Percentiles rank a stretch among this genome's conserved stretches.
phyloP scores from a whole-genome alignment of 2,797 vertebrate genomes.

The Leptatherina wallacei region DNA sequence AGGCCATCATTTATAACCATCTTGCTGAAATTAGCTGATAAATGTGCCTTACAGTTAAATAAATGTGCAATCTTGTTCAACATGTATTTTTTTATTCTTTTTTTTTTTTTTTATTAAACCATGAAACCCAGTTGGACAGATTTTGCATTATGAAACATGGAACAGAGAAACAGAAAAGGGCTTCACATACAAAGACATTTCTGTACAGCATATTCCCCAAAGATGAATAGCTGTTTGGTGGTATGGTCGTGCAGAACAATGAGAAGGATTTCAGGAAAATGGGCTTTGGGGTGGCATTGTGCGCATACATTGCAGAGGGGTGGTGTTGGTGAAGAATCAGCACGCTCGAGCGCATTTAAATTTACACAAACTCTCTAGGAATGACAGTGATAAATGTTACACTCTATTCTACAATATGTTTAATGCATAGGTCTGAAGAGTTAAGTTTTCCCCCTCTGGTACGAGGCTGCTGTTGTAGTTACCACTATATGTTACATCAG shows the following conservation, averaged over 20 bases:
- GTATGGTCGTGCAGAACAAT: constrained; percentile 85
- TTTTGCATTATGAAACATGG: constrained; percentile 57
- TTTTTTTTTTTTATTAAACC: constrained; percentile 31
- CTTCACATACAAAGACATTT: constrained; percentile 82
- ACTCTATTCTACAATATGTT: constrained; percentile 99
- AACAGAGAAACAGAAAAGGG: constrained; percentile 59
- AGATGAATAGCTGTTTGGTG: constrained; percentile 84
- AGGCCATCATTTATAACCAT: constrained; percentile 45
- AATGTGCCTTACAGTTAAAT: constrained; percentile 47
- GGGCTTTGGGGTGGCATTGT: constrained; percentile 85
- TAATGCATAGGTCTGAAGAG: constrained; percentile 96
- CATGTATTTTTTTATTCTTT: constrained; percentile 54
- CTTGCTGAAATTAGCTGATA: constrained; percentile 46
- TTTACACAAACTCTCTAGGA: constrained; percentile 99
- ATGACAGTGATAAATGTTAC: constrained; percentile 99
- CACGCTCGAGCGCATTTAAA: constrained; percentile 99
- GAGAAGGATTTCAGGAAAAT: constrained; percentile 86
- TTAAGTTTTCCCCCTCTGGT: constrained; percentile 88
- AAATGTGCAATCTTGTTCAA: constrained; percentile 47
- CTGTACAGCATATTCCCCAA: constrained; percentile 84
- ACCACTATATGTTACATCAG: constrained; percentile 87
- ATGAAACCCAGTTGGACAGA: constrained; percentile 62
- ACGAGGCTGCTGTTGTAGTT: constrained; percentile 82
- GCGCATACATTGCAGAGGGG: constrained; percentile 76
- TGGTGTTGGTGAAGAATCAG: constrained; percentile 70